Evolutionary conservation across 1,140 invertebrate species (phyloP), one percentile per base, ranked within the genome.

Genomic region (Delia radicum): DNA sequence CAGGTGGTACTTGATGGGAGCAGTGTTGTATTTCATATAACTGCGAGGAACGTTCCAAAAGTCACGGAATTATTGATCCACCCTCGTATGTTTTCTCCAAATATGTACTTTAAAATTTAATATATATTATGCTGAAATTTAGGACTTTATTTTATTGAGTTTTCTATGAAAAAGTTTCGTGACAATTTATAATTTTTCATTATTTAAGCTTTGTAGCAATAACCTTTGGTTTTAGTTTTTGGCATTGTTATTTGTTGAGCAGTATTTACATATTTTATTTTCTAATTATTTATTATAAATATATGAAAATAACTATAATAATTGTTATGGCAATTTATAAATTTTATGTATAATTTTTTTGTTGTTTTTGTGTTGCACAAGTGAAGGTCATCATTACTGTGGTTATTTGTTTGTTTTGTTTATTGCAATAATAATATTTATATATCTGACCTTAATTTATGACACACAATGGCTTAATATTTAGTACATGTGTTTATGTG

Each of bases 181-280:
- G 46, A 55, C 46, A 55, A 55, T 55, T 55, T 55, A 55, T 55
- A 48, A 55, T 55, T 55, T 55, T 55, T 55, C 46, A 18, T 55
- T 0, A 18, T 3, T 48, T 48, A 7, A 21, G 7, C 3, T 55
- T 55, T 55, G 7, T 55, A 15, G 3, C 0, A 21, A 18, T 13
- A 13, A 3, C 42, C 15, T 46, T 46, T 5, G 15, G 15, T 18
- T 55, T 55, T 55, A 3, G 46, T 55, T 55, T 55, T 18, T 55
- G 18, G 18, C 15, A 6, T 55, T 55, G 5, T 12, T 33, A 33
- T 33, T 33, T 33, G 31, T 55, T 18, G 18, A 3, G 15, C 18
- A 18, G 21, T 55, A 55, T 21, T 55, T 55, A 18, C 5, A 18
- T 21, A 21, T 55, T 18, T 55, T 55, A 55, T 42, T 42, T 42